Evolutionary conservation across 2,888 invertebrate species (phyloP).

Genomic region (Oscheius sp.): DNA sequence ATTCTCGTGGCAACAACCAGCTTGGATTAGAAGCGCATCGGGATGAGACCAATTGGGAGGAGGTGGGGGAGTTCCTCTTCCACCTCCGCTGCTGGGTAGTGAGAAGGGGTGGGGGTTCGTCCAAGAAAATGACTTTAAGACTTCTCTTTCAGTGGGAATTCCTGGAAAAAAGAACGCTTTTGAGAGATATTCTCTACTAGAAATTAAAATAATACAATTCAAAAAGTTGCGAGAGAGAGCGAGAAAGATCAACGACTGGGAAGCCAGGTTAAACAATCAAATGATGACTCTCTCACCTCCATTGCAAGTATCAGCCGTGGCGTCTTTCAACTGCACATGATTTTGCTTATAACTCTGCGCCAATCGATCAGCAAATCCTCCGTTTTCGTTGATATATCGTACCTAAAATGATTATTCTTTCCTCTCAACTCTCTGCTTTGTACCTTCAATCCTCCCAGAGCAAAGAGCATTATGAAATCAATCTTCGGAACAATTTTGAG

Average conservation of each 20-base stretch:
- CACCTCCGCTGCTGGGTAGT: background rate
- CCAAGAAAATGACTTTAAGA: constrained; percentile 43
- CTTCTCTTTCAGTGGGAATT: constrained; percentile 42
- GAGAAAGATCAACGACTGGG: no score
- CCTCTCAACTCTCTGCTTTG: background rate
- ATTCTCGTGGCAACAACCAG: constrained; percentile 66
- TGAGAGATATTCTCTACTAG: no score
- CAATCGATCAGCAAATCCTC: constrained; percentile 37
- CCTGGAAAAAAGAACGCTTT: constrained; percentile 1
- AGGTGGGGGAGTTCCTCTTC: constrained; percentile 24
- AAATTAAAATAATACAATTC: no score
- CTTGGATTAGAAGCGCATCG: constrained; percentile 57
- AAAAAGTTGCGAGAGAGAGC: no score
- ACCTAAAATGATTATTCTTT: constrained; percentile 26
- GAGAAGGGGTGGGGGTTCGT: constrained; percentile 36
- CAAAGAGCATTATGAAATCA: constrained; percentile 62
- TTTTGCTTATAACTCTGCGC: constrained; percentile 36
- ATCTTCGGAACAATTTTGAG: constrained; percentile 55
- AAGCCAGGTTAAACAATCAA: no score
- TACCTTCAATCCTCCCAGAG: constrained; percentile 61
- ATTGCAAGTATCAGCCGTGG: constrained; percentile 43
- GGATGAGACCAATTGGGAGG: constrained; percentile 34
- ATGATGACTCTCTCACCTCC: constrained; percentile 24
- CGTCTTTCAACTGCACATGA: constrained; percentile 42
- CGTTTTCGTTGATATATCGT: constrained; percentile 47